Evolutionary conservation across 2,797 vertebrate species (phyloP).

Genomic region (Argyrosomus regius): DNA sequence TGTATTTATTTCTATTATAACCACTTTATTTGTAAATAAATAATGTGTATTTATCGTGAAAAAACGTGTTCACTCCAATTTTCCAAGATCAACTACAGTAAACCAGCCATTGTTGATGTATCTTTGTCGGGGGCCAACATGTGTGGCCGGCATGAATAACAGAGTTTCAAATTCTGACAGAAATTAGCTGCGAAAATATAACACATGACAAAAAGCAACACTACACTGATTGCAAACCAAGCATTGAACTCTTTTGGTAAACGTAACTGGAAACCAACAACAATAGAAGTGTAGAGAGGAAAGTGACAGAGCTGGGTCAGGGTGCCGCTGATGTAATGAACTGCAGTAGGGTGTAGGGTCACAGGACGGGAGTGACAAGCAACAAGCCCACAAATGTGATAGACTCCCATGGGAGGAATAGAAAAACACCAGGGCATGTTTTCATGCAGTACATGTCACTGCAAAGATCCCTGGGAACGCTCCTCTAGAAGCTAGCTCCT

Average conservation of each 20-base stretch:
- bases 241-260: conserved; percentile 58
- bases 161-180: conserved; percentile 53
- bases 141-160: conserved; percentile 37
- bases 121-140: conserved; percentile 21
- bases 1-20: conserved; percentile 99
- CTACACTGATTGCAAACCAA: conserved; percentile 72
- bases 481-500: conserved; percentile 36
- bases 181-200: conserved; percentile 66
- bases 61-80: conserved; percentile 90
- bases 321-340: conserved; percentile 67
- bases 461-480: conserved; percentile 75
- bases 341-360: conserved; percentile 63
- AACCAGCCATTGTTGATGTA: conserved; percentile 82
- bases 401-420: conserved; percentile 76
- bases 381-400: conserved; percentile 72
- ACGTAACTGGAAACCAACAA: conserved; percentile 76
- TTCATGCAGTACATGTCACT: conserved; percentile 74
- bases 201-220: conserved; percentile 36
- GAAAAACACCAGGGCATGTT: conserved; percentile 78
- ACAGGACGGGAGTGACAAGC: conserved; percentile 69
- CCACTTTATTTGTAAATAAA: conserved; percentile 99
- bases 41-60: conserved; percentile 99
- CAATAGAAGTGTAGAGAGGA: conserved; percentile 60
- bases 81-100: conserved; percentile 82
- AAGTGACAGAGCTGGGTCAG: conserved; percentile 62